Conservation (phyloP, 1,140 invertebrate genomes). For the Platyura marginata region DNA sequence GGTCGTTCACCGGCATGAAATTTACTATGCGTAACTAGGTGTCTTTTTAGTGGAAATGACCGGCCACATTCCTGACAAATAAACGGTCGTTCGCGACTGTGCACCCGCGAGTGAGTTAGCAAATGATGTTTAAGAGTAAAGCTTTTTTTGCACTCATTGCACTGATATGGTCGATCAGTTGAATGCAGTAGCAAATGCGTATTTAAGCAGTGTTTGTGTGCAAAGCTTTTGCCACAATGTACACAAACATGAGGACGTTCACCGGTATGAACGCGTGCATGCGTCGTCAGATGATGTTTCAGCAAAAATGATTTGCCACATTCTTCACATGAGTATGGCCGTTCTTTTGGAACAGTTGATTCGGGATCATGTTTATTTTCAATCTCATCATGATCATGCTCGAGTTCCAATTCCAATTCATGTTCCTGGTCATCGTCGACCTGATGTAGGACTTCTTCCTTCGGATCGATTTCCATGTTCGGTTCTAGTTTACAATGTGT, state of each 20-base stretch:
- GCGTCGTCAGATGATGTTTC: constrained; percentile 65
- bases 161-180: constrained; percentile 61
- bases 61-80: constrained; percentile 62
- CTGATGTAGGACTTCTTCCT: constrained; percentile 24
- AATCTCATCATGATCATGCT: not conserved
- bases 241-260: constrained; percentile 66
- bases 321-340: constrained; percentile 60
- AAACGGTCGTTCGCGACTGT: constrained; percentile 59
- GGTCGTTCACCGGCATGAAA: constrained; percentile 76
- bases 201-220: constrained; percentile 65
- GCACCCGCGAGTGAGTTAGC: constrained; percentile 55
- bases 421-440: not conserved
- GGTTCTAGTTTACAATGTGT: constrained; percentile 23
- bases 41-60: constrained; percentile 59
- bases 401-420: not conserved
- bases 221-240: constrained; percentile 73
- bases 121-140: constrained; percentile 69
- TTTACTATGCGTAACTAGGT: constrained; percentile 68
- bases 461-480: constrained; percentile 24
- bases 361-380: not conserved
- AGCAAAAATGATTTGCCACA: constrained; percentile 67
- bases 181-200: constrained; percentile 64
- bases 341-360: constrained; percentile 32
- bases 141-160: constrained; percentile 68
- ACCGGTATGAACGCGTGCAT: constrained; percentile 58